A percentile compares a stretch with the other conserved stretches of the same genome.
Evolutionary conservation across 2,888 invertebrate species (phyloP).

Genomic region (Unio pictorum): DNA sequence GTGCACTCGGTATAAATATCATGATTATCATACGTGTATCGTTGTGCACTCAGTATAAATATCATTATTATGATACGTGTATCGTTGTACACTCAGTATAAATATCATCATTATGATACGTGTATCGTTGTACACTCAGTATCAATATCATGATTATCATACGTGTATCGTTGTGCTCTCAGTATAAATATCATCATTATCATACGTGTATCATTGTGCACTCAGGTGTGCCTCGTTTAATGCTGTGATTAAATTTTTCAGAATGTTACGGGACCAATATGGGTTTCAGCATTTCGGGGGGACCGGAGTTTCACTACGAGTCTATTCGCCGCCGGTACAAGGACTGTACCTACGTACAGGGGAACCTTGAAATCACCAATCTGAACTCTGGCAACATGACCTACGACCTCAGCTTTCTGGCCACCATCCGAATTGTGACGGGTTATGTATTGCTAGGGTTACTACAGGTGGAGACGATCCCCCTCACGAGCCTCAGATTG

Average conservation of each 20-base stretch:
- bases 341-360: conserved; percentile 98
- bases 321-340: conserved; percentile 79
- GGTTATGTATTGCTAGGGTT: conserved; percentile 93
- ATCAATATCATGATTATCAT: no score
- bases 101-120: no score
- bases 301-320: conserved; percentile 56
- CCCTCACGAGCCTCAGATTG: conserved; percentile 90
- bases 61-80: no score
- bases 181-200: no score
- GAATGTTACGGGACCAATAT: conserved; percentile 58
- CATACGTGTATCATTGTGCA: no score
- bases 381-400: conserved; percentile 76
- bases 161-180: no score
- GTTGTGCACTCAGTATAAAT: no score
- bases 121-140: no score
- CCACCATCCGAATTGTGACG: conserved; percentile 92
- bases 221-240: neutral
- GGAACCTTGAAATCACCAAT: conserved; percentile 98
- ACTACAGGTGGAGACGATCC: conserved; percentile 83
- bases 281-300: conserved; percentile 55
- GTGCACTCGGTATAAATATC: no score
- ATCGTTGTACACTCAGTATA: no score
- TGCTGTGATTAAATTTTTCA: conserved; percentile 16
- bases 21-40: no score
- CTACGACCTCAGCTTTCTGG: conserved; percentile 91